A percentile compares a stretch with the other conserved stretches of the same genome.
These are phyloP conservation scores for Noctua janthe DNA, from an alignment of 2,888 invertebrate genomes.

Conservation along the genomic window DNA sequence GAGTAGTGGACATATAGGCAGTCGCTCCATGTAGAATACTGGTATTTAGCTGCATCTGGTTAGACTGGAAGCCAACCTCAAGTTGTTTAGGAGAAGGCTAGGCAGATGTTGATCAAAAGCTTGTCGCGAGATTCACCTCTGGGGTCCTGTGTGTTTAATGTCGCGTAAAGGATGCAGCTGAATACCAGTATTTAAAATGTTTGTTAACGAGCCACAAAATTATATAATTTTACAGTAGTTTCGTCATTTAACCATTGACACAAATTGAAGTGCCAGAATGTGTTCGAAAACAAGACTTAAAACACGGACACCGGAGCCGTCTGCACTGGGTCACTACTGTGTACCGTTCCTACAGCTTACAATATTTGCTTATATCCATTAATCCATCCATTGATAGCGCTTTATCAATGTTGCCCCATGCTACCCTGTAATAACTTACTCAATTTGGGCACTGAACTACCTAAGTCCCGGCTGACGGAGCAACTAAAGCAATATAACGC, in stretches of 20 bases:
- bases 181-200: too few species aligned
- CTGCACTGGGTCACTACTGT: neutral
- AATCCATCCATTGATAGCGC: neutral
- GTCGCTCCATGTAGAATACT: too few species aligned
- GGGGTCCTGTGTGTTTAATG: too few species aligned
- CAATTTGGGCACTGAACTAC: slow-evolving; percentile 33
- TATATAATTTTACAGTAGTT: too few species aligned
- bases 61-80: too few species aligned
- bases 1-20: too few species aligned
- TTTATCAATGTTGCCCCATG: slow-evolving; percentile 38
- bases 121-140: too few species aligned
- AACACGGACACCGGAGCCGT: neutral
- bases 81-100: too few species aligned
- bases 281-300: neutral
- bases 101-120: too few species aligned
- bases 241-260: neutral
- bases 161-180: too few species aligned
- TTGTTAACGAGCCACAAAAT: too few species aligned
- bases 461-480: slow-evolving; percentile 23
- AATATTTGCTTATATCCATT: slow-evolving; percentile 14
- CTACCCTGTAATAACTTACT: slow-evolving; percentile 39
- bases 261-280: neutral
- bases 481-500: slow-evolving; percentile 23
- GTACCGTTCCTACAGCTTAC: neutral
- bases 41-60: too few species aligned